Percentiles rank a stretch among this genome's conserved stretches.
phyloP scores from a whole-genome alignment of 1,140 invertebrate genomes.

The Hermetia illucens region DNA sequence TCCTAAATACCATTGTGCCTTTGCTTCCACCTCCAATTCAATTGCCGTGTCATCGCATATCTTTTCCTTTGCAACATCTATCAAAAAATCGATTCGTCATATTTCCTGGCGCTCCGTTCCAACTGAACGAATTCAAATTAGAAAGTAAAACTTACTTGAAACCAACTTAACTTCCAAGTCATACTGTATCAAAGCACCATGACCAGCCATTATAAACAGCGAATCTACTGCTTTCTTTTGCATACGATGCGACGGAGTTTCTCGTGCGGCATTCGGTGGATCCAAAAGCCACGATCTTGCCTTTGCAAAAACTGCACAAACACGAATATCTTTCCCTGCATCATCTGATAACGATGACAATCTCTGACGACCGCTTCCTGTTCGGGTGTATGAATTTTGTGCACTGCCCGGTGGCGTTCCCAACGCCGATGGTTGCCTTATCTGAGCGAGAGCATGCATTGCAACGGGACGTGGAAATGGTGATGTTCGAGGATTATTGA shows the following conservation, averaged over 20 bases:
- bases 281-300: slow-evolving; percentile 58
- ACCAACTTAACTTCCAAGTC: slow-evolving; percentile 69
- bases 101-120: not conserved
- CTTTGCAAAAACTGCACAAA: slow-evolving; percentile 64
- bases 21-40: slow-evolving; percentile 70
- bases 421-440: slow-evolving; percentile 57
- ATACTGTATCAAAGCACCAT: slow-evolving; percentile 80
- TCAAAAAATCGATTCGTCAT: slow-evolving; percentile 5
- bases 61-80: slow-evolving; percentile 71
- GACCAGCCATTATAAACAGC: slow-evolving; percentile 78
- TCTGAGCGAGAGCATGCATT: slow-evolving; percentile 66
- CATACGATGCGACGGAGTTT: slow-evolving; percentile 21
- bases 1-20: slow-evolving; percentile 74
- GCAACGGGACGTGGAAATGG: slow-evolving; percentile 76
- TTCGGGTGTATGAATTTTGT: slow-evolving; percentile 8
- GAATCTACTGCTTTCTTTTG: slow-evolving; percentile 55
- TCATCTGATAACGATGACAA: slow-evolving; percentile 50
- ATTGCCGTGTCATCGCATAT: slow-evolving; percentile 82
- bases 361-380: slow-evolving; percentile 41
- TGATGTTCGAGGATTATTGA: slow-evolving; percentile 75
- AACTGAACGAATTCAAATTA: not conserved
- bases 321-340: slow-evolving; percentile 47
- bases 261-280: slow-evolving; percentile 35
- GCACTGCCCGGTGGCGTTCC: slow-evolving; percentile 23
- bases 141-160: slow-evolving; percentile 33